Conservation (phyloP, 92 coral and sea anemone genomes). For the Meandrina meandrites region DNA sequence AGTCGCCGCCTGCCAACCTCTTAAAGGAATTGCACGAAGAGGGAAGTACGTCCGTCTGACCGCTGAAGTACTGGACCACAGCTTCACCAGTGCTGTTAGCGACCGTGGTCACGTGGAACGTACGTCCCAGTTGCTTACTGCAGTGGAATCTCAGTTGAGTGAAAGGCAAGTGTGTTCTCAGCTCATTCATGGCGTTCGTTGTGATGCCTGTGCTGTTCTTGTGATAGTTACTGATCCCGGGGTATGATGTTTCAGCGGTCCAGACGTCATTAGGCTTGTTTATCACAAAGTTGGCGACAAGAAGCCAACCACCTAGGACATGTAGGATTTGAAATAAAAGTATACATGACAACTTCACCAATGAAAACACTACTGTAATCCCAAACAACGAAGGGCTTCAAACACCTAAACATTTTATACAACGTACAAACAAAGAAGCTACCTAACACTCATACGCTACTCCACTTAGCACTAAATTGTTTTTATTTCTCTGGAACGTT, state of each 20-base stretch:
- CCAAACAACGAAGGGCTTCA: too few species aligned
- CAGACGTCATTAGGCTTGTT: background rate
- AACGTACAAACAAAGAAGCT: too few species aligned
- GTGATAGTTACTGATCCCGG: conserved; percentile 15
- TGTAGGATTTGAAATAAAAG: too few species aligned
- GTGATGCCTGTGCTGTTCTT: conserved; percentile 10
- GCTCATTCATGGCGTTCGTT: background rate
- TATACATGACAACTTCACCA: too few species aligned
- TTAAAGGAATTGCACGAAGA: too few species aligned
- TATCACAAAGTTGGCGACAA: conserved; percentile 24
- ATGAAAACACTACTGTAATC: too few species aligned
- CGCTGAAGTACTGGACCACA: conserved; percentile 44
- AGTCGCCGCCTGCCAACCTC: conserved; percentile 17
- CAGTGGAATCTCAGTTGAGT: too few species aligned
- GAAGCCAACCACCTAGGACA: conserved; percentile 53
- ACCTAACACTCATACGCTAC: too few species aligned
- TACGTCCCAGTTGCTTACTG: conserved; percentile 31
- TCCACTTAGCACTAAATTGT: too few species aligned
- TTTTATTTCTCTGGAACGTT: too few species aligned
- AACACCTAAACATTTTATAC: too few species aligned
- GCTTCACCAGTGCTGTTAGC: conserved; percentile 43
- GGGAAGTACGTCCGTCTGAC: conserved; percentile 6
- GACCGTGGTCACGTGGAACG: conserved; percentile 46
- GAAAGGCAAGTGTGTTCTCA: too few species aligned
- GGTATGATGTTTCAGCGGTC: background rate